Conservation (phyloP, 2,797 vertebrate genomes). For the Sternarchorhynchus goeldii region DNA sequence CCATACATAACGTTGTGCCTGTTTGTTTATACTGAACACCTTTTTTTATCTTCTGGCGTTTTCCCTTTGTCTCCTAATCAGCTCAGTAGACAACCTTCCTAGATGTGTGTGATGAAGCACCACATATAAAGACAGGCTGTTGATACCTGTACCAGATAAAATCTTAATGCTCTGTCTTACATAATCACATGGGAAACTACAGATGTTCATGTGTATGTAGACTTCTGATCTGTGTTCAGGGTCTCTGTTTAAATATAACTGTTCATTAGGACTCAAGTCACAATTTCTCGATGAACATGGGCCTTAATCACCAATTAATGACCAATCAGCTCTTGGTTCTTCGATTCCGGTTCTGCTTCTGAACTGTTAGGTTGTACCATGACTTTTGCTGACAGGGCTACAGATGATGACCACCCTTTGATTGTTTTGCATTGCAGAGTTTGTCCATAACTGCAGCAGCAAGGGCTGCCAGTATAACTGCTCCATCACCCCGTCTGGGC, state of each 20-base stretch:
- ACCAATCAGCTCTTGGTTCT: too few relatives aligned
- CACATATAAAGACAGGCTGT: neutral
- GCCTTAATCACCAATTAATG: too few relatives aligned
- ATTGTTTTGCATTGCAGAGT: conserved; percentile 69
- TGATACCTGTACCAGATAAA: conserved; percentile 12
- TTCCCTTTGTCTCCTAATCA: neutral
- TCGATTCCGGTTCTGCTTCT: too few relatives aligned
- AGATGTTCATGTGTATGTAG: neutral
- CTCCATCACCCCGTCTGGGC: conserved; percentile 81
- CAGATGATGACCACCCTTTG: neutral
- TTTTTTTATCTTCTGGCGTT: neutral
- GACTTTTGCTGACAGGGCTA: neutral
- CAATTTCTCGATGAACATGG: too few relatives aligned
- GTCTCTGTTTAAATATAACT: neutral
- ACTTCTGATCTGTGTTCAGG: conserved; percentile 2
- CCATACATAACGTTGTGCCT: neutral
- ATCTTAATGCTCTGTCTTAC: conserved; percentile 22
- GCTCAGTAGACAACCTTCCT: neutral
- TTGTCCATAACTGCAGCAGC: conserved; percentile 77
- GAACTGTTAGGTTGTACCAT: too few relatives aligned
- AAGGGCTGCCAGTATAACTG: conserved; percentile 86
- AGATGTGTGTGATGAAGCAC: conserved; percentile 4
- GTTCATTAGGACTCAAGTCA: too few relatives aligned
- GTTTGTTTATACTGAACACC: neutral
- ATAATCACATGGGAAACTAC: neutral